Conservation (phyloP, 1,140 invertebrate genomes). For the Chelonus insularis region DNA sequence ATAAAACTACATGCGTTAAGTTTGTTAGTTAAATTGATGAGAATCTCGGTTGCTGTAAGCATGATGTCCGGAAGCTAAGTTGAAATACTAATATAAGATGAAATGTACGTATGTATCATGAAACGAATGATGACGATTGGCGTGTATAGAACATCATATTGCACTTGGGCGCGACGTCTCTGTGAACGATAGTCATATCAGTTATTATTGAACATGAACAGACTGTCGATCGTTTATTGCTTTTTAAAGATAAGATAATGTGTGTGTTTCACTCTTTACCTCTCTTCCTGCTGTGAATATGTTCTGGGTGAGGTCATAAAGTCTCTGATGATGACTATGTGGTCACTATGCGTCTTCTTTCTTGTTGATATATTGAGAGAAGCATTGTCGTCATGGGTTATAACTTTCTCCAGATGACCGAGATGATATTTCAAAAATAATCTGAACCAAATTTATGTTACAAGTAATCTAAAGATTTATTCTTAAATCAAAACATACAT, state of each 20-base stretch:
- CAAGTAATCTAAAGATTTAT: no score
- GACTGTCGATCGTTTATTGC: constrained; percentile 19
- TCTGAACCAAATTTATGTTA: constrained; percentile 22
- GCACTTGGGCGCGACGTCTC: constrained; percentile 15
- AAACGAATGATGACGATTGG: no score
- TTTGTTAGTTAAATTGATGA: no score
- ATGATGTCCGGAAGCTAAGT: no score
- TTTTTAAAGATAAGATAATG: constrained; percentile 27
- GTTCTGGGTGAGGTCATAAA: constrained; percentile 3
- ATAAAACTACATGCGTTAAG: no score
- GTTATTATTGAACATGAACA: constrained; percentile 12
- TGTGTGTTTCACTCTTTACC: constrained; percentile 1
- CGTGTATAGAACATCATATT: background rate
- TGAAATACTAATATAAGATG: no score
- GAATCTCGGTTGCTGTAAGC: no score
- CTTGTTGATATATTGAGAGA: background rate
- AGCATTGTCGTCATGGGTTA: constrained; percentile 14
- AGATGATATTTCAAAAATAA: constrained; percentile 20
- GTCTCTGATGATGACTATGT: constrained; percentile 1
- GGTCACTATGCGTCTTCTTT: background rate
- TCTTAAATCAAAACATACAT: no score
- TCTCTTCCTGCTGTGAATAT: constrained; percentile 2
- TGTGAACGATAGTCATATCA: constrained; percentile 20
- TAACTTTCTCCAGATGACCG: constrained; percentile 23
- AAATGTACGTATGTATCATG: no score